A percentile compares a stretch with the other conserved stretches of the same genome.
Conservation (phyloP, 2,888 invertebrate species). For the Panopea generosa region DNA sequence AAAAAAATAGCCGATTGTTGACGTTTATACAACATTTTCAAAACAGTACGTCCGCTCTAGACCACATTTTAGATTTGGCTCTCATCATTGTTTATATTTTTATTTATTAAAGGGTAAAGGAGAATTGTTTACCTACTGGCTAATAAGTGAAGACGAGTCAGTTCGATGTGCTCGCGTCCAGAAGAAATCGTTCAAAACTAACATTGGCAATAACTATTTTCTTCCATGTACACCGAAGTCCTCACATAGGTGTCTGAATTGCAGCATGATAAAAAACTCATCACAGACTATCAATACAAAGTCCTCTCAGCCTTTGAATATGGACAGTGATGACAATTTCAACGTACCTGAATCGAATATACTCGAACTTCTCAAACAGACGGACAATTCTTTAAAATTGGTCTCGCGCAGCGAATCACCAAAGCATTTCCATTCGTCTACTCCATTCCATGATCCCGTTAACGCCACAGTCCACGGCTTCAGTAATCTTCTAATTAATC, state of each 20-base stretch:
- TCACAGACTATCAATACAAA: conserved; percentile 18
- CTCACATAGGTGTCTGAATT: conserved; percentile 8
- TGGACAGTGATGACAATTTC: conserved; percentile 33
- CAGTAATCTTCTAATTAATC: background rate
- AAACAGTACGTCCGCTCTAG: no score
- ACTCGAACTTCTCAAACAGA: conserved; percentile 60
- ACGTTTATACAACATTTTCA: no score
- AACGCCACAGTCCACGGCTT: conserved; percentile 1
- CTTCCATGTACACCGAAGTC: conserved; percentile 28
- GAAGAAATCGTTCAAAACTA: conserved; percentile 31
- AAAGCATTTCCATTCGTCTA: conserved; percentile 20
- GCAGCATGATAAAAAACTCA: conserved; percentile 27
- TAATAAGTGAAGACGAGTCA: conserved; percentile 80
- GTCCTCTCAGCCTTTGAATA: background rate
- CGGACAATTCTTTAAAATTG: conserved; percentile 29
- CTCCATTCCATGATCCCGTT: conserved; percentile 9
- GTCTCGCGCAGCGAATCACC: conserved; percentile 36
- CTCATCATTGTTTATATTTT: no score
- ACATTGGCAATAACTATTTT: conserved; percentile 31
- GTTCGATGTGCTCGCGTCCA: conserved; percentile 56
- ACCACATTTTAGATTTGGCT: no score
- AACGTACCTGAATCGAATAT: conserved; percentile 52
- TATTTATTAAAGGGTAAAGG: conserved; percentile 84
- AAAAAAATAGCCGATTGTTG: no score
- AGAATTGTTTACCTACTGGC: conserved; percentile 85